These are phyloP conservation scores for Anguilla megastoma DNA, from an alignment of 2,797 vertebrate species.

Conservation along the genomic window DNA sequence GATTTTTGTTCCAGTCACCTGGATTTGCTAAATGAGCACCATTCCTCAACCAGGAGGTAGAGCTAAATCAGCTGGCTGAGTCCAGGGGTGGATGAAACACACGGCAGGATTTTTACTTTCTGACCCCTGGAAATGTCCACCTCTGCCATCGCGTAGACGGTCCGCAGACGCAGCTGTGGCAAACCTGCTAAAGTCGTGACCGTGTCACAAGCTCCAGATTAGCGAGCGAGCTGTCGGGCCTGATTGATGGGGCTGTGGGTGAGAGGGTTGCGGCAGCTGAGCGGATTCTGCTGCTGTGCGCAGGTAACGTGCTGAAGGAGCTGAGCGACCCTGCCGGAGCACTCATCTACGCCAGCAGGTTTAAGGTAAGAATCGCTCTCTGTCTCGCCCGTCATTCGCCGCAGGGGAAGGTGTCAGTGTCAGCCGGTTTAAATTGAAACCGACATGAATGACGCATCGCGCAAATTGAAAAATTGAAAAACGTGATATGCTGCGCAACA, in stretches of 20 bases:
- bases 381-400: neutral
- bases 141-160: neutral
- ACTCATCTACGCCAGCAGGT: constrained; percentile 81
- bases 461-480: neutral
- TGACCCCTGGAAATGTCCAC: no score
- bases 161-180: neutral
- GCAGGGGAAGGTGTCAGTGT: neutral
- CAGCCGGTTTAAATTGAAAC: neutral
- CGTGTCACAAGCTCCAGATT: neutral
- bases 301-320: constrained; percentile 90
- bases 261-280: constrained; percentile 15
- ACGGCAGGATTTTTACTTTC: no score
- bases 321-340: constrained; percentile 87
- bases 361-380: constrained; percentile 73
- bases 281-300: constrained; percentile 43
- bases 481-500: neutral
- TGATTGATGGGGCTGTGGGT: neutral
- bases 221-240: neutral
- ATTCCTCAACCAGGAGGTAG: no score
- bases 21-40: no score
- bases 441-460: neutral
- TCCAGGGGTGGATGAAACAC: no score
- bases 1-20: no score
- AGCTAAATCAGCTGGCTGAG: no score
- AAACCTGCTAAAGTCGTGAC: neutral